A percentile compares a stretch with the other conserved stretches of the same genome.
phyloP scores from a whole-genome alignment of 30 jellyfish, hydroid and myxozoan genomes.

The Hydra vulgaris region DNA sequence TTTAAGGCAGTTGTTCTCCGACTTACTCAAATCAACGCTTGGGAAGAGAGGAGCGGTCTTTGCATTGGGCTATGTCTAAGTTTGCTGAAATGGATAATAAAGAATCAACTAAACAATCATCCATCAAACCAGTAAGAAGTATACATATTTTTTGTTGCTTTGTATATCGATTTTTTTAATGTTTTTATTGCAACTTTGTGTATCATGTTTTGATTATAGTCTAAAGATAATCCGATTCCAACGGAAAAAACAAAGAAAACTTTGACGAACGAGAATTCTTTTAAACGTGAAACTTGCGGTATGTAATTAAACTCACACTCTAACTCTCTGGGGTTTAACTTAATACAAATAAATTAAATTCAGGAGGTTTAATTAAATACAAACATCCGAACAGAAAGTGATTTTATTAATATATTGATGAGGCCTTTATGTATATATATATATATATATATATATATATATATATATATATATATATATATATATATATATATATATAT shows the following conservation, averaged over 20 bases:
- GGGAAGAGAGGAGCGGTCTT: slow-evolving; percentile 28
- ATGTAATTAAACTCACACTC: background rate
- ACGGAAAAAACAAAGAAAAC: background rate
- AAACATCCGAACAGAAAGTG: too few species aligned
- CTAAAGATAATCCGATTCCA: background rate
- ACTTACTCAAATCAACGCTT: background rate
- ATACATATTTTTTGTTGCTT: background rate
- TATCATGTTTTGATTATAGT: background rate
- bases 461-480: too few species aligned
- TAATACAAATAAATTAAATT: too few species aligned
- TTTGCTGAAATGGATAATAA: slow-evolving; percentile 34
- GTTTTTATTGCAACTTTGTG: background rate
- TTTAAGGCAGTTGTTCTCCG: background rate
- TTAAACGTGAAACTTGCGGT: background rate
- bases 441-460: too few species aligned
- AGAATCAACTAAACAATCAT: background rate
- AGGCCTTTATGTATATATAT: too few species aligned
- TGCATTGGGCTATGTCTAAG: slow-evolving; percentile 23
- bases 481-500: too few species aligned
- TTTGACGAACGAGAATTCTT: background rate
- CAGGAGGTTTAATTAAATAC: too few species aligned
- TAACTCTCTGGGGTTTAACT: too few species aligned
- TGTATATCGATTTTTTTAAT: background rate
- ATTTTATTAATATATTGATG: too few species aligned
- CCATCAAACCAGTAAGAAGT: background rate